These are phyloP conservation scores for Micrasema longulum DNA, from an alignment of 1,140 invertebrate genomes.

Conservation along the genomic window DNA sequence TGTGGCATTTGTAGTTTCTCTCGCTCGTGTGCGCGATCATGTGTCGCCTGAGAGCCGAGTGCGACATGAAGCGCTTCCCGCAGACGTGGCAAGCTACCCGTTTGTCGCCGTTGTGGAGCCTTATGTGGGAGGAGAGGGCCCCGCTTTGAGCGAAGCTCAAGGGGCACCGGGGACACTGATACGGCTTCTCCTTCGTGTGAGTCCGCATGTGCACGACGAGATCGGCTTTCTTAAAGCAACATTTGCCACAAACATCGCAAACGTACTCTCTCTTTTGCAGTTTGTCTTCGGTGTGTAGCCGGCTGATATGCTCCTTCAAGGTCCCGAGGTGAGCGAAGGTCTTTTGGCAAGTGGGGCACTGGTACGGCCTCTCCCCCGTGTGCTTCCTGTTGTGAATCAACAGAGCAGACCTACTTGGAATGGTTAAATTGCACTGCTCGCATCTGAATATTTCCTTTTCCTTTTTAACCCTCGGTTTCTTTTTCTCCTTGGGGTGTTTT, in stretches of 20 bases:
- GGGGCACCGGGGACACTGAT: conserved; percentile 36
- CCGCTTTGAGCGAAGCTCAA: conserved; percentile 54
- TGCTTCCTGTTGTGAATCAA: conserved; percentile 40
- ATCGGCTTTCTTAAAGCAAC: conserved; percentile 15
- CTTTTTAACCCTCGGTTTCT: not conserved
- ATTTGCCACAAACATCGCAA: conserved; percentile 46
- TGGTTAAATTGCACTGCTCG: not conserved
- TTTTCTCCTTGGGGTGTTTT: not conserved
- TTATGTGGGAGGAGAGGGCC: conserved; percentile 16
- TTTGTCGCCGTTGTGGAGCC: conserved; percentile 84
- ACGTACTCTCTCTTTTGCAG: conserved; percentile 11
- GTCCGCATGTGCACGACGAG: conserved; percentile 40
- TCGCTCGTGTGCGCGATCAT: conserved; percentile 61
- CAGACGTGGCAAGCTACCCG: conserved; percentile 78
- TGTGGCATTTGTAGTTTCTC: conserved; percentile 58
- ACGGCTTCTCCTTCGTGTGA: conserved; percentile 48
- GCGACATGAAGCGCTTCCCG: conserved; percentile 69
- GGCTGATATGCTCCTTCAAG: conserved; percentile 27
- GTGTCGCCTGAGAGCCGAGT: conserved; percentile 18
- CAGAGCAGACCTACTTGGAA: conserved; percentile 24
- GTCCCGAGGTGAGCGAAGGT: conserved; percentile 44
- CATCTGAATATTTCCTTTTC: conserved; percentile 11
- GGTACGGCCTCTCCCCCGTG: conserved; percentile 50
- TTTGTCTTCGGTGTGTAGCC: conserved; percentile 1
- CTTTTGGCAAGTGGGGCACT: conserved; percentile 47